Conservation (phyloP, 2,888 invertebrate species). For the Linnaemya vulpina region DNA sequence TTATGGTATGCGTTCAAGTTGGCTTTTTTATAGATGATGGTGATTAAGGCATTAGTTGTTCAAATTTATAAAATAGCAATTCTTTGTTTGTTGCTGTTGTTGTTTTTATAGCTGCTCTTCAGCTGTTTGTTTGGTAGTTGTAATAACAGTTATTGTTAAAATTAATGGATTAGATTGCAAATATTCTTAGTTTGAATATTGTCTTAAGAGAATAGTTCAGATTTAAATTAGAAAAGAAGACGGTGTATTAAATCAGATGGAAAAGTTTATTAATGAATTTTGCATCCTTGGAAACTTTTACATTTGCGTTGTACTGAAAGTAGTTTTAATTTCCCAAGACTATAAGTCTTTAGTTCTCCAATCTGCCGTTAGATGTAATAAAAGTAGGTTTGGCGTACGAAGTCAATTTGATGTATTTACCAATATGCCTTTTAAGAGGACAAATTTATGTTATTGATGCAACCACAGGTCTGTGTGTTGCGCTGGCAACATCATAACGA, state of each 20-base stretch:
- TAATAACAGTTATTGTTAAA: not conserved
- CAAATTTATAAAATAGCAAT: not conserved
- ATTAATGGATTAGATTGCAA: conserved; percentile 17
- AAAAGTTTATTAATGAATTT: too few relatives aligned
- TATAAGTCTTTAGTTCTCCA: too few relatives aligned
- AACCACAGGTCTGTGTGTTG: too few relatives aligned
- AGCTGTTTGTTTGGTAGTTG: not conserved
- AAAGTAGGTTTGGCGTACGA: too few relatives aligned
- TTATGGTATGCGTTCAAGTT: not conserved
- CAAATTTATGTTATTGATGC: too few relatives aligned
- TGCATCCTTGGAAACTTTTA: too few relatives aligned
- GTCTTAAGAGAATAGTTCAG: not conserved
- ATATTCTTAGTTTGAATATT: conserved; percentile 8
- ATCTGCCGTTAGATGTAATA: too few relatives aligned
- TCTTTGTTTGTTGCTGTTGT: conserved; percentile 1
- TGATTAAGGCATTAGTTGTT: conserved; percentile 27
- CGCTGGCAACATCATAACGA: too few relatives aligned
- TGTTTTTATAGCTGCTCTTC: not conserved
- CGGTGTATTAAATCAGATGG: not conserved
- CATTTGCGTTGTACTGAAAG: too few relatives aligned
- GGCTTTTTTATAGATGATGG: not conserved
- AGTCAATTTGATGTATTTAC: too few relatives aligned
- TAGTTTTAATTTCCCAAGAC: too few relatives aligned
- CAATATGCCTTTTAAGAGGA: too few relatives aligned
- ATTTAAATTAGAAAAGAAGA: not conserved